These are phyloP conservation scores for Smutsia gigantea DNA, from an alignment of 2,797 vertebrate genomes.

Conservation along the genomic window DNA sequence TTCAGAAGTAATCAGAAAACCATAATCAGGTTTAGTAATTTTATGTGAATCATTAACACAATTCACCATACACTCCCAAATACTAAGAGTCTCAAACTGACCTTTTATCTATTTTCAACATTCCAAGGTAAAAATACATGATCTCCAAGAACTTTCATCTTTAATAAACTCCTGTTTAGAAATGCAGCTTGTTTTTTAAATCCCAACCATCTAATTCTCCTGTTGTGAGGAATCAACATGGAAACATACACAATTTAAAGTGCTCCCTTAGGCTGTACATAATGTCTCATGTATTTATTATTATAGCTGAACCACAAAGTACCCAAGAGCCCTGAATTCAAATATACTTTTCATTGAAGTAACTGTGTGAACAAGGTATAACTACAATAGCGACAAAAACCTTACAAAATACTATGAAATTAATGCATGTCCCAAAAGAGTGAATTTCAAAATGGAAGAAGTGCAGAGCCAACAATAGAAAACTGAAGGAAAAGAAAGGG, in stretches of 20 bases:
- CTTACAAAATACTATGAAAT: neutral
- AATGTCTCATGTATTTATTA: neutral
- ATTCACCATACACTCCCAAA: neutral
- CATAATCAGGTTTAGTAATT: neutral
- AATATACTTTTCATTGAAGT: conserved; percentile 20
- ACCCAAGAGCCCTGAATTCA: neutral
- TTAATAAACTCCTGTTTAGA: conserved; percentile 8
- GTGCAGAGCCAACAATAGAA: neutral
- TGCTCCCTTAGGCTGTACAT: neutral
- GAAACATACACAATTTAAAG: neutral
- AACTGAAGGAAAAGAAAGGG: conserved; percentile 33
- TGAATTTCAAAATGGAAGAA: neutral
- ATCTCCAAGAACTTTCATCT: neutral
- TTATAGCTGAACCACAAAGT: neutral
- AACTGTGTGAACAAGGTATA: neutral
- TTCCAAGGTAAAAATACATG: neutral
- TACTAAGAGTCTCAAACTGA: neutral
- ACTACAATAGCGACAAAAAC: neutral
- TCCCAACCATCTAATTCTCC: neutral
- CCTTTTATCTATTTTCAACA: neutral
- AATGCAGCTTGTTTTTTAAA: conserved; percentile 27
- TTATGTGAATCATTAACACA: neutral
- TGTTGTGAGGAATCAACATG: neutral
- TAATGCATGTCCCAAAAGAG: neutral
- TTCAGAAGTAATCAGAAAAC: neutral